Evolutionary conservation across 1,140 invertebrate species (phyloP).

Genomic region (Cherax destructor): DNA sequence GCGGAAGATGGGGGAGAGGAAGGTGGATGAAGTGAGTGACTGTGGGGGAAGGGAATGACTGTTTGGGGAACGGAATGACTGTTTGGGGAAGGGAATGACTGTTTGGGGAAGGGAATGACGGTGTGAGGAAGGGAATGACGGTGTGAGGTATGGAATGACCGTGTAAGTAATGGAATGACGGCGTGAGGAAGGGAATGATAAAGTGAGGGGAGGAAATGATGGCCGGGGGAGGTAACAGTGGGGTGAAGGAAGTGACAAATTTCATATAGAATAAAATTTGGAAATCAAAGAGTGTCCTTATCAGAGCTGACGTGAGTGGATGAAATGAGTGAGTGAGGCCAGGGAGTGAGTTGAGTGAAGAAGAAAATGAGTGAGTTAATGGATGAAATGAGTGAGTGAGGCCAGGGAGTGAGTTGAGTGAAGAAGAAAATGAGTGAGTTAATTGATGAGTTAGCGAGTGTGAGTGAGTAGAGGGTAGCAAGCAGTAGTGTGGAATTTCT

Average conservation of each 20-base stretch:
- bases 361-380: neutral
- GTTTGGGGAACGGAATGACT: too few relatives aligned
- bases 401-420: neutral
- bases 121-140: too few relatives aligned
- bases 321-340: neutral
- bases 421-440: neutral
- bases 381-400: constrained; percentile 1
- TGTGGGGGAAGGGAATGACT: neutral
- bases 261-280: too few relatives aligned
- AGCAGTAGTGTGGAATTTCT: neutral
- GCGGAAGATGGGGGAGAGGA: neutral
- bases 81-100: too few relatives aligned
- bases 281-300: too few relatives aligned
- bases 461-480: neutral
- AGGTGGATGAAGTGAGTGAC: neutral
- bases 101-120: too few relatives aligned
- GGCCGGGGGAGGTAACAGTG: neutral
- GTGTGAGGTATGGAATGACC: too few relatives aligned
- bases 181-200: neutral
- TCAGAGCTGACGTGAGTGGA: neutral
- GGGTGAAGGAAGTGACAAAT: neutral
- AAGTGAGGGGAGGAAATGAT: neutral
- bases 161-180: too few relatives aligned
- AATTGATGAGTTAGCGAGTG: neutral
- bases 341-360: neutral